Evolutionary conservation across 2,113 vertebrate species (phyloP).

Genomic region (Cynoglossus semilaevis): DNA sequence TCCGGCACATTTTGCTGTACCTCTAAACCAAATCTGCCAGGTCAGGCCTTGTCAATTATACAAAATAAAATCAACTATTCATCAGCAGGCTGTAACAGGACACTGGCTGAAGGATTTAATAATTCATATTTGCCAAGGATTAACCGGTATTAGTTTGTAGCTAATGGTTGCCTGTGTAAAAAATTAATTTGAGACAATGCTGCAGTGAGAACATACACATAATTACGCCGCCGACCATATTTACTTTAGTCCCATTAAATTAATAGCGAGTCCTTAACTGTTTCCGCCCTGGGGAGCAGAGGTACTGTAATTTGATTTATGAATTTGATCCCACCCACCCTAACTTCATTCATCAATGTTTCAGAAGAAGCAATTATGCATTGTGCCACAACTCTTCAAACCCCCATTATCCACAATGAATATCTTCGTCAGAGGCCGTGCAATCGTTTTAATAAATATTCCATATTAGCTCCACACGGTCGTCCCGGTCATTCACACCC

Average conservation of each 20-base stretch:
- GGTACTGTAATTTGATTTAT: conserved; percentile 81
- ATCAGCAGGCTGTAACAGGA: conserved; percentile 89
- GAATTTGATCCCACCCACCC: conserved; percentile 80
- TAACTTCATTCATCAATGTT: conserved; percentile 82
- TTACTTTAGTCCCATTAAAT: conserved; percentile 64
- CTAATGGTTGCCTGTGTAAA: conserved; percentile 84
- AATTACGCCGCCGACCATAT: conserved; percentile 77
- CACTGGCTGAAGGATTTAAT: conserved; percentile 89
- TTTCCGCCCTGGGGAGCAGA: conserved; percentile 66
- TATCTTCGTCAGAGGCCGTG: conserved; percentile 71
- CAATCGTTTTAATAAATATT: conserved; percentile 75
- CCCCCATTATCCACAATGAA: conserved; percentile 67
- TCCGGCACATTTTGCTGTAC: conserved; percentile 69
- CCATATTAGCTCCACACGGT: conserved; percentile 51
- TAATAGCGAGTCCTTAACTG: conserved; percentile 59
- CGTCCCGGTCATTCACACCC: conserved; percentile 49
- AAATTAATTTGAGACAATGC: conserved; percentile 81
- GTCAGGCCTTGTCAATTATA: conserved; percentile 89
- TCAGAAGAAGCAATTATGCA: conserved; percentile 77
- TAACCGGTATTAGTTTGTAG: conserved; percentile 83
- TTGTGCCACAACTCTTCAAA: conserved; percentile 68
- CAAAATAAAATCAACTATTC: conserved; percentile 98
- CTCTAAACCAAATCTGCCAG: conserved; percentile 78
- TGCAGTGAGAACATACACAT: conserved; percentile 75
- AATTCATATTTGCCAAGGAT: conserved; percentile 90